Conservation (phyloP, 2,888 invertebrate genomes). For the Ophion obscuratus region DNA sequence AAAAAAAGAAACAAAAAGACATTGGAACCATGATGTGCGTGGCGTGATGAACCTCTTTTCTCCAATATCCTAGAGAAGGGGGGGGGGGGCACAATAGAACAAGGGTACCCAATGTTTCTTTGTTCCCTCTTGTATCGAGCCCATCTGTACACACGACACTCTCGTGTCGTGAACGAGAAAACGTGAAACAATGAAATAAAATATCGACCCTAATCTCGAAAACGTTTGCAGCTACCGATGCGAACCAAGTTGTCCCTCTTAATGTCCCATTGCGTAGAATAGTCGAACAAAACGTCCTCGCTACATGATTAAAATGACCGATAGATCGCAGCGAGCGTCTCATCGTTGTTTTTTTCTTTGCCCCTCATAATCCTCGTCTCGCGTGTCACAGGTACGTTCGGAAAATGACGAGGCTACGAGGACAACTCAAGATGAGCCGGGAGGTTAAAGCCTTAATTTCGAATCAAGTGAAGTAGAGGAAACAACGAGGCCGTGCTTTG, state of each 20-base stretch:
- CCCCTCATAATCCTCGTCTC: background rate
- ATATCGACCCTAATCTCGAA: background rate
- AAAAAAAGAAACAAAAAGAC: background rate
- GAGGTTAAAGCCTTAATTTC: background rate
- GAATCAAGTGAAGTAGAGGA: background rate
- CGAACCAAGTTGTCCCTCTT: background rate
- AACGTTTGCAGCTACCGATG: background rate
- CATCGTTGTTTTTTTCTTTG: no score
- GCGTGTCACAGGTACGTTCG: background rate
- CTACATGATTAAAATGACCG: slow-evolving; percentile 5
- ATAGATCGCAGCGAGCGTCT: background rate
- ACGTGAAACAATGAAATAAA: background rate
- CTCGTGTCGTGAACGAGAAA: no score
- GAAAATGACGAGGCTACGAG: background rate
- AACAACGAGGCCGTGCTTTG: background rate
- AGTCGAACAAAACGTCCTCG: slow-evolving; percentile 14
- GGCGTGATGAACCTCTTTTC: slow-evolving; percentile 37
- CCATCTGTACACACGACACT: slow-evolving; percentile 5
- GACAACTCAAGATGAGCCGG: background rate
- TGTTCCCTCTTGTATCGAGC: background rate
- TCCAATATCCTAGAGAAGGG: background rate
- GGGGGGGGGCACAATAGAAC: background rate
- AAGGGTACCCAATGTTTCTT: background rate
- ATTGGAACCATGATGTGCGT: slow-evolving; percentile 10
- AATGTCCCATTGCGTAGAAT: background rate